These are phyloP conservation scores for Tetramorium simillimum DNA, from an alignment of 1,140 invertebrate species.

Conservation along the genomic window DNA sequence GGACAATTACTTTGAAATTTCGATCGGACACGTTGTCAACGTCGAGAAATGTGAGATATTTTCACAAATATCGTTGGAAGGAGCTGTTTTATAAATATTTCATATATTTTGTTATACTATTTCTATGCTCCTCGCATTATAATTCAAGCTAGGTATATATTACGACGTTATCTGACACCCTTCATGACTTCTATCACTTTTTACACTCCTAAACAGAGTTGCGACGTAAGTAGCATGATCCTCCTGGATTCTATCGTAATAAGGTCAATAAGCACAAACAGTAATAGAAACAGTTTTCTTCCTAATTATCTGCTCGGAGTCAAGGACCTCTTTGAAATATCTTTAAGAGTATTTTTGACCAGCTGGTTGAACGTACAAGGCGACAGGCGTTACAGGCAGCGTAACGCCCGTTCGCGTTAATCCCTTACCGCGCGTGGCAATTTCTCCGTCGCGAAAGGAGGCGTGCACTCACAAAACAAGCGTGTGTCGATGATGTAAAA, in stretches of 20 bases:
- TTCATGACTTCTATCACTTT: conserved; percentile 69
- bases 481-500: conserved; percentile 6
- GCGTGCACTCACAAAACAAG: conserved; percentile 7
- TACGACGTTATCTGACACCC: conserved; percentile 65
- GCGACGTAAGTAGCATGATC: conserved; percentile 17
- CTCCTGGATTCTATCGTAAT: conserved; percentile 42
- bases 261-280: conserved; percentile 72
- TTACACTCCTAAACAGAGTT: conserved; percentile 58
- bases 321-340: conserved; percentile 14
- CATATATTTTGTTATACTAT: conserved; percentile 85
- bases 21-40: not conserved
- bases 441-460: not conserved
- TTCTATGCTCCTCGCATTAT: conserved; percentile 82
- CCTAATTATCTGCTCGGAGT: conserved; percentile 17
- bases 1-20: not conserved
- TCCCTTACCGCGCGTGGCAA: conserved; percentile 26
- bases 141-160: conserved; percentile 67
- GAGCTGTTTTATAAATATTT: conserved; percentile 84
- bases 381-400: not conserved
- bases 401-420: conserved; percentile 26
- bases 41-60: conserved; percentile 20
- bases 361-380: not conserved
- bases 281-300: conserved; percentile 45
- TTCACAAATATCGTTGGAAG: conserved; percentile 75
- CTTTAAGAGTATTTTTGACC: conserved; percentile 16